Base-by-base conservation (phyloP, 2,113 vertebrate genomes). In the Delphinapterus leucas region DNA sequence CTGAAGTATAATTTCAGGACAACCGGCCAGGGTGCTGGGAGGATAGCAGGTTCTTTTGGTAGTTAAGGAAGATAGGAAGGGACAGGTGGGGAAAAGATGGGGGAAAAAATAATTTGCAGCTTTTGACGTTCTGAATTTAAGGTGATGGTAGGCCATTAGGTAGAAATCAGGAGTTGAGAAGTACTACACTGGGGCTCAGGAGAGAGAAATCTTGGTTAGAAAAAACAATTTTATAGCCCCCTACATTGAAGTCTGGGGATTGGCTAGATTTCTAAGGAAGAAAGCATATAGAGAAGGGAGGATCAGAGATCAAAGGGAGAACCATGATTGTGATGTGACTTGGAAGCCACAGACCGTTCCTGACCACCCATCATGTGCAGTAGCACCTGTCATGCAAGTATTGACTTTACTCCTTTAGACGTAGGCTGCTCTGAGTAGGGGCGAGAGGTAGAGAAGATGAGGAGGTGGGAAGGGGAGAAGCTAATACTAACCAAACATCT, bases 71-170 rank as follows among this genome's bases (percentile, higher is more conserved):
- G 58, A 58, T 41, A 5, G 49, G 26, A 73, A n/a, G 33, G 13
- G 26, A 58, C 53, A 76, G 47, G 60, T 21, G 23, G 65, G 41
- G 7, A 8, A 28, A 65, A 20, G 41, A 28, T 61, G 25, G 47
- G n/a, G 38, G 4, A 33, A 33, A 68, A 9, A 67, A 8, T 47
- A 31, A n/a, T 81, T 47, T 79, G 89, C 12, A 86, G 53, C 77
- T 85, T 96, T 86, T 93, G 49, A 93, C 61, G 25, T 91, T 95
- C 76, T 58, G 20, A 93, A 61, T 85, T 63, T 93, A 76, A 96
- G 47, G 47, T 86, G 74, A 38, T 73, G 2, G n/a, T 58, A 55
- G 71, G 53, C 80, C 38, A 47, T 49, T 82, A 36, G n/a, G 41
- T 87, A 95, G 82, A 91, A 89, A 92, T 93, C 68, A 94, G 33